These are phyloP conservation scores for Knipowitschia caucasica DNA, from an alignment of 2,797 vertebrate species.

Conservation along the genomic window DNA sequence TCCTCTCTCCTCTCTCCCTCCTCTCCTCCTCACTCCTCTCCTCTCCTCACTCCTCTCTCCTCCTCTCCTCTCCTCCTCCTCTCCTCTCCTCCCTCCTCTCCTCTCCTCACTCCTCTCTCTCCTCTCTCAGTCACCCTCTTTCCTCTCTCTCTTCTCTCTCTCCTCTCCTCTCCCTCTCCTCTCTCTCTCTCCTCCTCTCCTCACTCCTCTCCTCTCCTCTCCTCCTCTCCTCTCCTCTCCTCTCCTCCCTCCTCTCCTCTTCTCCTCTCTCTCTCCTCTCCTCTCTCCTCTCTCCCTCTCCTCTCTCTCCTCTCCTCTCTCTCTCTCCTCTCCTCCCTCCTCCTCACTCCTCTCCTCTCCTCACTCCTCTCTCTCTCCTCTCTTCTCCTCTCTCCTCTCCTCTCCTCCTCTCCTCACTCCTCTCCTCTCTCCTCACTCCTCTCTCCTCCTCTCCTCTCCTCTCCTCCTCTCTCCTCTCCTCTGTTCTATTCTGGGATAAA, in stretches of 20 bases:
- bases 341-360: not conserved
- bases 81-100: not conserved
- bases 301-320: slow-evolving; percentile 4
- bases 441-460: slow-evolving; percentile 1
- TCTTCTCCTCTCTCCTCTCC: no score
- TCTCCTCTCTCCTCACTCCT: slow-evolving; percentile 1
- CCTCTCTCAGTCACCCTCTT: not conserved
- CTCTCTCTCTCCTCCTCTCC: not conserved
- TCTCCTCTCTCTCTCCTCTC: slow-evolving; percentile 1
- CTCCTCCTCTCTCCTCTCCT: not conserved
- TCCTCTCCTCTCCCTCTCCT: not conserved
- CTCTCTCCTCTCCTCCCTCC: no score
- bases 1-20: no score
- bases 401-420: not conserved
- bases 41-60: not conserved
- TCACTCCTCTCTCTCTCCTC: no score
- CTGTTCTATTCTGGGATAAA: slow-evolving; percentile 10
- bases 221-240: not conserved
- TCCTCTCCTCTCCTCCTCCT: no score
- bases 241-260: slow-evolving; percentile 1
- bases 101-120: not conserved
- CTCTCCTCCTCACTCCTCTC: not conserved
- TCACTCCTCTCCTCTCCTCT: not conserved
- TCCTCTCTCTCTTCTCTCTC: not conserved
- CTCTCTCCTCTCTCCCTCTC: not conserved